Evolutionary conservation across 1,140 invertebrate species (phyloP), one percentile per base, ranked within the genome.

Genomic region (Drosophila prosaltans): DNA sequence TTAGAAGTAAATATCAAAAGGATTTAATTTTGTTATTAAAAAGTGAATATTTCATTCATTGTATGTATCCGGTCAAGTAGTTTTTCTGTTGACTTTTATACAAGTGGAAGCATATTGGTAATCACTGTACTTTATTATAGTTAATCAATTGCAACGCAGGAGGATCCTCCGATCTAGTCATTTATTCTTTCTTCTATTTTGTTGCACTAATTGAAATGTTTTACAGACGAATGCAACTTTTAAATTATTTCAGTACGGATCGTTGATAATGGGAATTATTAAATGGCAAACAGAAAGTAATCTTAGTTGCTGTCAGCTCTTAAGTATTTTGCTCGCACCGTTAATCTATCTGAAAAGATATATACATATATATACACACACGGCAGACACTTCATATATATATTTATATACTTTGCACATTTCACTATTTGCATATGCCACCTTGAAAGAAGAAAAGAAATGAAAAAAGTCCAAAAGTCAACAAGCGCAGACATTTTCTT

Each of bases 371-470:
- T 2, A 51, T 8, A 26, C 39, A 40, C 10, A 11, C 39, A 51
- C 3, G 21, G 24, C 21, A 51, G 21, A 51, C 0, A 26, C 26
- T 51, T 51, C 21, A 36, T 36, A 7, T 36, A 36, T 36, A 30
- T 30, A 30, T 30, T 26, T 36, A 30, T 30, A 30, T 30, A 51
- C 26, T 51, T 51, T 9, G 21, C 45, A 51, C 45, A 51, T 10
- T 51, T 51, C 8, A 26, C 45, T 51, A 51, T 51, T 51, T 51
- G 45, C 45, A 51, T 51, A 51, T 51, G 45, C 45, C 45, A 51
- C 45, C 45, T 51, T 51, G 45, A 7, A 36, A 36, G 6, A 51
- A 51, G 26, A 24, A 51, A 51, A 30, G 28, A 51, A 51, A 51
- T 51, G 45, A 7, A 24, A 51, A 51, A 51, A 51, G 45, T 51